Evolutionary conservation across 2,113 vertebrate species (phyloP).

Genomic region (Ammodramus savannarum): DNA sequence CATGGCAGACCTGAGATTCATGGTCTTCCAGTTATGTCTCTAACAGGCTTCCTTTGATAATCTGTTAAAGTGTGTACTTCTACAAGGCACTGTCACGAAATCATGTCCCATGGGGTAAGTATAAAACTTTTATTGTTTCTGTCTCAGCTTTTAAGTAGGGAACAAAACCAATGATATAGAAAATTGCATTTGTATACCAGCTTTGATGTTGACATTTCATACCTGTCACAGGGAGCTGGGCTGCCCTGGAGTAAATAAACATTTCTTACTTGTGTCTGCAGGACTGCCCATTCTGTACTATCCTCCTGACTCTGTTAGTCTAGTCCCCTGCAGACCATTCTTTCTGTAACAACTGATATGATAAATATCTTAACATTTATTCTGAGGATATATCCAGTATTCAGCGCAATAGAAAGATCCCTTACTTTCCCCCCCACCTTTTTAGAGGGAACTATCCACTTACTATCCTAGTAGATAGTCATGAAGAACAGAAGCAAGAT

Average conservation of each 20-base stretch:
- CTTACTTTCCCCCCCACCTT: rapidly evolving
- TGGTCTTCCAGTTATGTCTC: background rate
- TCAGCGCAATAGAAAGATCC: background rate
- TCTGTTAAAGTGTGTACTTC: background rate
- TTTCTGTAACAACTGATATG: background rate
- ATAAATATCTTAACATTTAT: background rate
- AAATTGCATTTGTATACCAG: background rate
- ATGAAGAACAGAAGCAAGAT: background rate
- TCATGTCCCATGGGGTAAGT: background rate
- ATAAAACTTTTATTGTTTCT: background rate
- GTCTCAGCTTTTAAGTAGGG: background rate
- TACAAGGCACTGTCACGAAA: background rate
- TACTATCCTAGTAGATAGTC: background rate
- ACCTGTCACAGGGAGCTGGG: background rate
- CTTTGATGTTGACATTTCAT: background rate
- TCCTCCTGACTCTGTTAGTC: background rate
- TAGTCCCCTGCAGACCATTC: background rate
- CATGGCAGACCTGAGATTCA: background rate
- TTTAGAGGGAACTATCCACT: background rate
- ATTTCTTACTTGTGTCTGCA: background rate
- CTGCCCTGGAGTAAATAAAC: background rate
- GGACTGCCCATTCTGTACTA: background rate
- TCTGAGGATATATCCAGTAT: background rate
- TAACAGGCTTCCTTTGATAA: background rate
- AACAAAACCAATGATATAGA: background rate